Conservation (phyloP, 2,113 vertebrate species). For the Forbesichthys papilliferus region DNA sequence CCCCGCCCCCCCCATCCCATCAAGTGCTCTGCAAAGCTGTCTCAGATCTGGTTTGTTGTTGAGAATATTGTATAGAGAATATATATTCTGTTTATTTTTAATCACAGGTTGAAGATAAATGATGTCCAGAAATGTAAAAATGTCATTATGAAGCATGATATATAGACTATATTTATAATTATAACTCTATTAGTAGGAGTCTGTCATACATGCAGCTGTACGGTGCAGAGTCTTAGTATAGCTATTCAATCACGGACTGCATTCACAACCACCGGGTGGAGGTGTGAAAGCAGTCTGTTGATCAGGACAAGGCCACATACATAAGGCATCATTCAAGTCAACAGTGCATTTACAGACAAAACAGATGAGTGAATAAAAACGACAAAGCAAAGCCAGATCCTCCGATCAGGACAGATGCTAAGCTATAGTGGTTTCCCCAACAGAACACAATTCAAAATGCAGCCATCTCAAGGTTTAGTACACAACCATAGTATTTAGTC, state of each 20-base stretch:
- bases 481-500: conserved; percentile 82
- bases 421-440: conserved; percentile 93
- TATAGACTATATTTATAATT: conserved; percentile 8
- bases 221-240: conserved; percentile 91
- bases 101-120: conserved; percentile 22
- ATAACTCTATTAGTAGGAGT: background rate
- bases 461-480: conserved; percentile 80
- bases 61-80: conserved; percentile 2
- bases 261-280: conserved; percentile 73
- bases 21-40: conserved; percentile 45
- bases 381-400: conserved; percentile 82
- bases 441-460: conserved; percentile 60
- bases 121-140: conserved; percentile 49
- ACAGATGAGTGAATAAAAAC: conserved; percentile 84
- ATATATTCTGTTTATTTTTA: conserved; percentile 25
- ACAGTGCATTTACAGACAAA: conserved; percentile 98
- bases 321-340: conserved; percentile 98
- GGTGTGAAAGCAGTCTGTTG: conserved; percentile 53
- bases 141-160: conserved; percentile 53
- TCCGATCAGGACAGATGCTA: conserved; percentile 87
- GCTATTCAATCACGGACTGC: conserved; percentile 84
- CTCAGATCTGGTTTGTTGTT: conserved; percentile 35
- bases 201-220: conserved; percentile 80
- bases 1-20: background rate
- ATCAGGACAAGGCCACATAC: conserved; percentile 88